Base-by-base conservation (phyloP, 2,797 vertebrate genomes). In the Mormyrops boulengeri region DNA sequence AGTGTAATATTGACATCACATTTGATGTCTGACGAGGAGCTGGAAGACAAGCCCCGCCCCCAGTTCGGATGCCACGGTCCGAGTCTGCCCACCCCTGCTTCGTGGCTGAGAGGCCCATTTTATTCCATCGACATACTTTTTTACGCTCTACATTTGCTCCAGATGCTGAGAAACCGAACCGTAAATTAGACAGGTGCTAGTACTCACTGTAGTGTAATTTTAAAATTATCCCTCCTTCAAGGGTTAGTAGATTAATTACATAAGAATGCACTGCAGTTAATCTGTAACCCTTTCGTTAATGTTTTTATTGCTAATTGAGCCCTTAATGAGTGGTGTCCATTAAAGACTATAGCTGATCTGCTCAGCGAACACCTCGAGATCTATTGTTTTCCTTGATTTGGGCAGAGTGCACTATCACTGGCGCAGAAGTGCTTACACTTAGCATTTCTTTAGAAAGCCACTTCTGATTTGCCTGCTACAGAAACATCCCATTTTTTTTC, bases 221-320 rank as follows among this genome's bases (percentile, higher is more conserved):
- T 30, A 87, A 60, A 57, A 30, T 87, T 60, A 57, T 87, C 30
- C 86, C 30, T 87, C 86, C 53, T 87, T 57, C 86, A 57, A 41
- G 53, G 86, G 26, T 87, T 57, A 55, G 26, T 87, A 38, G 86
- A 57, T 41, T 87, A 57, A 87, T 60, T 87, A 87, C 52, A n/a
- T 87, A 60, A 8, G 2, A 52, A 87, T 44, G 52, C 52, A 41
- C 9, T 60, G 34, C n/a, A 57, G 50, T 41, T 60, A 87, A 87
- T 87, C 30, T 57, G 86, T 57, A 87, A 38, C 86, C 86, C 53
- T 38, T 57, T 87, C 34, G 12, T 41, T 57, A 49, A 22, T 17
- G 30, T 87, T 87, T 41, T 57, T 57, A 57, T 87, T 38, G 53
- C 17, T 57, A 57, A 87, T 57, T 60, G 52, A 19, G 53, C 53